Percentiles rank a stretch among this genome's conserved stretches.
Conservation (phyloP, 2,797 vertebrate genomes). For the Sparus aurata region DNA sequence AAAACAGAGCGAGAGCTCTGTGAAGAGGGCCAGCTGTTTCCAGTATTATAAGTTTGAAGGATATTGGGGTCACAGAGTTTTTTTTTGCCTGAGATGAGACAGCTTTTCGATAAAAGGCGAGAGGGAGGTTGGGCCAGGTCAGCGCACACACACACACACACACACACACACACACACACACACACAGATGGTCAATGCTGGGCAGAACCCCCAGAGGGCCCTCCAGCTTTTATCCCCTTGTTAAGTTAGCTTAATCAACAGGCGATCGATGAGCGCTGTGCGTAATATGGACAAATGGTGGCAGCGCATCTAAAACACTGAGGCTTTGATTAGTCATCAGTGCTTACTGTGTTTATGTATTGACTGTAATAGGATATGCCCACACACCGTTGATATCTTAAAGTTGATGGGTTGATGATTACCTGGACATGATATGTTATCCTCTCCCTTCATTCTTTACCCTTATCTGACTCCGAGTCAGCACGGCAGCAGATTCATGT, state of each 20-base stretch:
- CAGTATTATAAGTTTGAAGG: conserved; percentile 64
- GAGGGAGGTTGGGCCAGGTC: conserved; percentile 54
- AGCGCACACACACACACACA: conserved; percentile 6
- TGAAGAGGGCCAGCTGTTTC: conserved; percentile 49
- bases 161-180: conserved; percentile 14
- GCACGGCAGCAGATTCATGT: no score
- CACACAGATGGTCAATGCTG: conserved; percentile 29
- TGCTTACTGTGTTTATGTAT: conserved; percentile 14
- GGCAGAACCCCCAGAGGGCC: background rate
- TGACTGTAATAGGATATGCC: conserved; percentile 10
- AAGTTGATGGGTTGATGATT: conserved; percentile 6
- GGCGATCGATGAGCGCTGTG: conserved; percentile 14
- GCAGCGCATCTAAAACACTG: conserved; percentile 29
- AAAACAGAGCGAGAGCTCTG: background rate
- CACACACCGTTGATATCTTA: background rate
- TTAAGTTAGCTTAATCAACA: conserved; percentile 60
- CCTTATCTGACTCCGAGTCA: background rate
- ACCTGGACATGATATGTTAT: background rate
- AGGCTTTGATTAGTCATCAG: conserved; percentile 25
- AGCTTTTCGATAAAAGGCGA: conserved; percentile 66
- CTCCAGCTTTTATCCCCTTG: conserved; percentile 27
- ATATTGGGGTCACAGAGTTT: conserved; percentile 66
- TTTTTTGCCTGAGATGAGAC: conserved; percentile 49
- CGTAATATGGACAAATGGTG: conserved; percentile 31
- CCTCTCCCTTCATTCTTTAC: background rate